Evolutionary conservation across 2,888 invertebrate genomes (phyloP).

Genomic region (Ennomos fuscantarius): DNA sequence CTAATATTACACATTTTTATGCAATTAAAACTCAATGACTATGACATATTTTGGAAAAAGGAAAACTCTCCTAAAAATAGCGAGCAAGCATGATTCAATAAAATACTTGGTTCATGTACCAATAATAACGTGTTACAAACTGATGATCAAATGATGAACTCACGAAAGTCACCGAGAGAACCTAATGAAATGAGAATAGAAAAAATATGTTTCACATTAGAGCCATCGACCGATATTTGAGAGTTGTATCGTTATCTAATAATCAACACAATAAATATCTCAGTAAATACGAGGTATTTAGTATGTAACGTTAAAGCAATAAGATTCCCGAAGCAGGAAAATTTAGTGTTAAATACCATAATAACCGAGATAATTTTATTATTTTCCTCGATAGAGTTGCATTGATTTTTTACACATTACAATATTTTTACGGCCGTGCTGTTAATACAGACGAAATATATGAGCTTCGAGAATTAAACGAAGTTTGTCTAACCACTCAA

Average conservation of each 20-base stretch:
- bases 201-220: conserved; percentile 6
- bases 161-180: conserved; percentile 24
- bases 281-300: conserved; percentile 12
- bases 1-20: too few relatives aligned
- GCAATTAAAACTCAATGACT: too few relatives aligned
- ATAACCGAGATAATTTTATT: too few relatives aligned
- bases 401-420: too few relatives aligned
- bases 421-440: too few relatives aligned
- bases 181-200: conserved; percentile 14
- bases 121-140: conserved; percentile 1
- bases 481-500: too few relatives aligned
- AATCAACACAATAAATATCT: conserved; percentile 6
- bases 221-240: conserved; percentile 17
- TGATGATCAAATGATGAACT: conserved; percentile 2
- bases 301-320: conserved; percentile 13
- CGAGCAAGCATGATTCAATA: conserved; percentile 6
- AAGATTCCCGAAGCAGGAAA: background rate
- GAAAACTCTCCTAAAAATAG: too few relatives aligned
- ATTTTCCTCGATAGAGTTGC: too few relatives aligned
- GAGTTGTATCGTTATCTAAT: conserved; percentile 8
- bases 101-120: conserved; percentile 1
- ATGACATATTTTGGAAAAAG: too few relatives aligned
- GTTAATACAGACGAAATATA: too few relatives aligned
- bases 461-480: too few relatives aligned
- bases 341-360: too few relatives aligned